Conservation (phyloP, 2,888 invertebrate species). For the Automeris io region DNA sequence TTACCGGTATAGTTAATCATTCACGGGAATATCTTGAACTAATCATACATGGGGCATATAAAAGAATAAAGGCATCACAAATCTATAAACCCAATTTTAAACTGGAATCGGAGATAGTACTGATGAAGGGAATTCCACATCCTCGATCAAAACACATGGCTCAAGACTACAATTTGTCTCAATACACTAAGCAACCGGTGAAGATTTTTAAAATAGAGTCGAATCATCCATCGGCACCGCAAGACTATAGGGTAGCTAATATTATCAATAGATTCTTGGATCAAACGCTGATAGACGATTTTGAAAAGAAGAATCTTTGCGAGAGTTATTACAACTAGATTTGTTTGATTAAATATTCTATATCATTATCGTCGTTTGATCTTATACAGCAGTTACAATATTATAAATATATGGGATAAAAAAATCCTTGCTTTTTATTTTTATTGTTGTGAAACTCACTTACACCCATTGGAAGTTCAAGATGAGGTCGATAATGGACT, state of each 20-base stretch:
- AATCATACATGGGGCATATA: slow-evolving; percentile 21
- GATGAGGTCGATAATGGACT: too few relatives aligned
- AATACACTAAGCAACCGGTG: slow-evolving; percentile 25
- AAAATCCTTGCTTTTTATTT: too few relatives aligned
- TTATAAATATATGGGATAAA: too few relatives aligned
- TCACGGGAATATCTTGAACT: slow-evolving; percentile 22
- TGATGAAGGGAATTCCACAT: slow-evolving; percentile 28
- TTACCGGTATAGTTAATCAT: slow-evolving; percentile 14
- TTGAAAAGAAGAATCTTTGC: slow-evolving; percentile 9
- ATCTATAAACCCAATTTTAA: slow-evolving; percentile 25
- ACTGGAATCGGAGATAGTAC: slow-evolving; percentile 28
- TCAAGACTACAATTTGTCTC: slow-evolving; percentile 30
- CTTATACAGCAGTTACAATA: too few relatives aligned
- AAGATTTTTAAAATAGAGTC: slow-evolving; percentile 23
- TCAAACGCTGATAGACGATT: slow-evolving; percentile 20
- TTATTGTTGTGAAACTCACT: too few relatives aligned
- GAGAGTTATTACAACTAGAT: too few relatives aligned
- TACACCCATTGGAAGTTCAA: too few relatives aligned
- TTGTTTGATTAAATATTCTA: too few relatives aligned
- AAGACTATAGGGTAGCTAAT: slow-evolving; percentile 27
- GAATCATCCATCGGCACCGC: slow-evolving; percentile 23
- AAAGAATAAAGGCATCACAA: slow-evolving; percentile 22
- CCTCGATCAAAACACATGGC: slow-evolving; percentile 16
- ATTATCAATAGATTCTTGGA: slow-evolving; percentile 30
- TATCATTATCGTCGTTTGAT: too few relatives aligned